Percentiles rank a stretch among this genome's conserved stretches.
Evolutionary conservation across 2,113 vertebrate species (phyloP).

Genomic region (Murina feae): DNA sequence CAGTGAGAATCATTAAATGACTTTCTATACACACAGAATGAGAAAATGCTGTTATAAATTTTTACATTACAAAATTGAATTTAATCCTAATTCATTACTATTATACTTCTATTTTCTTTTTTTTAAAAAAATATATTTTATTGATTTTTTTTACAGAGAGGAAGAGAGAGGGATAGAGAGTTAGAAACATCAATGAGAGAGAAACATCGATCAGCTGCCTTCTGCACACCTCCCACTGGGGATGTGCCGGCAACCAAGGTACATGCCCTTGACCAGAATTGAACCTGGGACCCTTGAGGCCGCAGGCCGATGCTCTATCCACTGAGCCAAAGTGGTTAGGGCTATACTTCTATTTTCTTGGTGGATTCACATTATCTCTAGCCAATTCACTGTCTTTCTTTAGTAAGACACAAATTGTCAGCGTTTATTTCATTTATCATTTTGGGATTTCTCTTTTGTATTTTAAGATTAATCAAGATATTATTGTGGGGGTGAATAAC

Average conservation of each 20-base stretch:
- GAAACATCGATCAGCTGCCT: no score
- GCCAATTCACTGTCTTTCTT: conserved; percentile 90
- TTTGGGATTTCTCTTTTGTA: conserved; percentile 91
- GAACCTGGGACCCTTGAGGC: no score
- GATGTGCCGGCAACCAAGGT: no score
- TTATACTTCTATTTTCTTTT: conserved; percentile 87
- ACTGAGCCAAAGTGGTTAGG: no score
- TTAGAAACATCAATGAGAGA: no score
- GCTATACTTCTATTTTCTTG: no score
- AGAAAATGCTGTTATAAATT: not conserved
- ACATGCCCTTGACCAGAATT: no score
- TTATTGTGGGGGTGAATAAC: conserved; percentile 80
- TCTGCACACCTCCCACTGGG: no score
- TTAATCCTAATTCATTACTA: not conserved
- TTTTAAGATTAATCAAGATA: conserved; percentile 92
- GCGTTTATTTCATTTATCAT: conserved; percentile 93
- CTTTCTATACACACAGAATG: not conserved
- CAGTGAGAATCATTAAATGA: conserved; percentile 34
- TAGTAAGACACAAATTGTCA: conserved; percentile 86
- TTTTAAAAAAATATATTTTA: no score
- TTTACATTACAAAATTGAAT: not conserved
- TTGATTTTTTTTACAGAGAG: no score
- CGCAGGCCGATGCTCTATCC: no score
- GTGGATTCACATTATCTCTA: conserved; percentile 87
- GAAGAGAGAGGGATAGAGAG: no score